Evolutionary conservation across 2,113 vertebrate genomes (phyloP).

Genomic region (Cyprinus carpio): DNA sequence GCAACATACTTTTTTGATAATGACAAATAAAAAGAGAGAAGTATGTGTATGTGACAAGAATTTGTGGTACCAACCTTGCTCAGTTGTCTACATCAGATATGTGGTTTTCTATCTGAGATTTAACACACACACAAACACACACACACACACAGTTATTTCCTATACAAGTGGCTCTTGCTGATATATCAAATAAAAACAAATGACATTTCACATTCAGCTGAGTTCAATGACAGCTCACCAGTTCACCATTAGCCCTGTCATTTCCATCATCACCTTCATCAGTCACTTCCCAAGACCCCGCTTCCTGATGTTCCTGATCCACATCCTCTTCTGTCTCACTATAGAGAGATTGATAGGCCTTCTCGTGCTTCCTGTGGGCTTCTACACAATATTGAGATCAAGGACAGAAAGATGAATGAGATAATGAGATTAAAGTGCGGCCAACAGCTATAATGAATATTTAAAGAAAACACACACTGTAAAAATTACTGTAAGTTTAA

Average conservation of each 20-base stretch:
- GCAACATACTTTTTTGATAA: background rate
- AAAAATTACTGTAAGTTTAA: no score
- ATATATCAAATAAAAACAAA: background rate
- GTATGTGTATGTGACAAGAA: background rate
- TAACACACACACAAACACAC: background rate
- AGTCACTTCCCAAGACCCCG: constrained; percentile 90
- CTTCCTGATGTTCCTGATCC: constrained; percentile 81
- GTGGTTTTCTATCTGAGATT: constrained; percentile 63
- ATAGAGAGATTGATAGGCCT: constrained; percentile 84
- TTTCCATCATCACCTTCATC: constrained; percentile 91
- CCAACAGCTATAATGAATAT: background rate
- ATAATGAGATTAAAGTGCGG: background rate
- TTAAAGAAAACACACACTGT: background rate
- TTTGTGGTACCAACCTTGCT: constrained; percentile 64
- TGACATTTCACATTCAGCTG: background rate
- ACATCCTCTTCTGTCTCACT: constrained; percentile 85
- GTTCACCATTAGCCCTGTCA: constrained; percentile 87
- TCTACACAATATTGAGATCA: constrained; percentile 71
- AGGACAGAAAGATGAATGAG: background rate
- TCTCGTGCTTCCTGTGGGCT: constrained; percentile 89
- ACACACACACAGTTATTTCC: background rate
- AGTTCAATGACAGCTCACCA: constrained; percentile 77
- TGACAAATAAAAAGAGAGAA: background rate
- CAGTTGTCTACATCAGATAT: constrained; percentile 77
- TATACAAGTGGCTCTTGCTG: background rate